A percentile compares a stretch with the other conserved stretches of the same genome.
These are phyloP conservation scores for Chloropsis cyanopogon DNA, from an alignment of 2,113 vertebrate genomes.

Conservation along the genomic window DNA sequence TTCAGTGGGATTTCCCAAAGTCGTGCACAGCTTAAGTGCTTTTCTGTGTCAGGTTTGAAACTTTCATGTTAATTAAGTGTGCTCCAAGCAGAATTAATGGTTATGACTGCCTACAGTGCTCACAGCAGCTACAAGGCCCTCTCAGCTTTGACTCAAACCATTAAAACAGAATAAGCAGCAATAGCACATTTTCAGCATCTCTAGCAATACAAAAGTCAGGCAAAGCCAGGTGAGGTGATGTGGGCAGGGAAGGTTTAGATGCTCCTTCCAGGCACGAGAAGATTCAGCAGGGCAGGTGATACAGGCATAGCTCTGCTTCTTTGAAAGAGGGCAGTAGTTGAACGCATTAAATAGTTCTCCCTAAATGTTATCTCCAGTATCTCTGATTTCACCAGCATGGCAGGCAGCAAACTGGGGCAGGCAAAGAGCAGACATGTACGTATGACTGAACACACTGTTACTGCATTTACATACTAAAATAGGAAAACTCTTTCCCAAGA, in stretches of 20 bases:
- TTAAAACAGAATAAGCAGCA: not conserved
- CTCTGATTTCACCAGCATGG: not conserved
- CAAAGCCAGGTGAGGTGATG: not conserved
- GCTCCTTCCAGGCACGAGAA: accelerated
- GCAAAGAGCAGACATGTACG: not conserved
- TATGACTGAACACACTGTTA: not conserved
- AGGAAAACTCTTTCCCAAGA: not conserved
- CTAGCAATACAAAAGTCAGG: not conserved
- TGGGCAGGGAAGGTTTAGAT: not conserved
- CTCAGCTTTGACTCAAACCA: not conserved
- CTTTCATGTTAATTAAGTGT: not conserved
- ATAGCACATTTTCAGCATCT: not conserved
- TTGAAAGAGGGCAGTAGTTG: not conserved
- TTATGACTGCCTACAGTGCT: not conserved
- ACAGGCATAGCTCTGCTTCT: not conserved
- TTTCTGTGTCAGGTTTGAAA: not conserved
- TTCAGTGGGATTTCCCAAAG: not conserved
- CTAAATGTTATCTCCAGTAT: not conserved
- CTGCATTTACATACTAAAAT: not conserved
- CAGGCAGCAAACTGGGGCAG: not conserved
- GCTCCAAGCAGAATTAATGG: not conserved
- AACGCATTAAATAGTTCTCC: not conserved
- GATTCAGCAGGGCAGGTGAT: not conserved
- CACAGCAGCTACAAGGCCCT: not conserved
- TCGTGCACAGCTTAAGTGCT: not conserved